These are phyloP conservation scores for Thunnus maccoyii DNA, from an alignment of 2,113 vertebrate genomes.

Conservation along the genomic window DNA sequence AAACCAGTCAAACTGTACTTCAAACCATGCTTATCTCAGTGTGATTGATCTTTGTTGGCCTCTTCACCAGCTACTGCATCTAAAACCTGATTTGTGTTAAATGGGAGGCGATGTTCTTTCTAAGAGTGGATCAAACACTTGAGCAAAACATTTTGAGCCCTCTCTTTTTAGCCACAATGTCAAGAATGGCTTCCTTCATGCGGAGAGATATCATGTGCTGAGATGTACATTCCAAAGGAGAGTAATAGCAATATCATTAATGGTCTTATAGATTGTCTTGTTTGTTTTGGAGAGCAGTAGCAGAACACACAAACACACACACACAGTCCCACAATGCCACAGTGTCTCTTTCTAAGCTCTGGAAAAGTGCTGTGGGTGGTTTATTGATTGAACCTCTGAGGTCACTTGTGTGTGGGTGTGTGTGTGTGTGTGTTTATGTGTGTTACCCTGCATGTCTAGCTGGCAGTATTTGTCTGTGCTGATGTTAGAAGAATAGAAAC, in stretches of 20 bases:
- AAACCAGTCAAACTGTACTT: neutral
- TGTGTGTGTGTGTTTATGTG: constrained; percentile 21
- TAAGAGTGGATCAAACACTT: neutral
- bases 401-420: constrained; percentile 28
- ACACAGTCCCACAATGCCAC: neutral
- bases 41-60: neutral
- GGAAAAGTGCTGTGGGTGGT: constrained; percentile 61
- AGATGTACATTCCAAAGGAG: constrained; percentile 9
- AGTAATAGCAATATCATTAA: constrained; percentile 35
- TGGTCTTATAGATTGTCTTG: constrained; percentile 43
- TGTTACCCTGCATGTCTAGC: constrained; percentile 16
- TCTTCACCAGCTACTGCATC: neutral
- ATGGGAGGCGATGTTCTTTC: neutral
- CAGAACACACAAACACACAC: constrained; percentile 12
- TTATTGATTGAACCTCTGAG: constrained; percentile 65
- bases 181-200: constrained; percentile 19
- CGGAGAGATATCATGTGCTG: constrained; percentile 3
- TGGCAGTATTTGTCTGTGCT: constrained; percentile 63
- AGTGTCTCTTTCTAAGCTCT: constrained; percentile 42
- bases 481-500: constrained; percentile 59
- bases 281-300: constrained; percentile 45
- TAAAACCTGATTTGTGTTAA: constrained; percentile 8
- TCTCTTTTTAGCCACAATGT: neutral
- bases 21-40: constrained; percentile 1
- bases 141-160: neutral